Evolutionary conservation across 1,140 invertebrate genomes (phyloP).

Genomic region (Parapsyche elsis): DNA sequence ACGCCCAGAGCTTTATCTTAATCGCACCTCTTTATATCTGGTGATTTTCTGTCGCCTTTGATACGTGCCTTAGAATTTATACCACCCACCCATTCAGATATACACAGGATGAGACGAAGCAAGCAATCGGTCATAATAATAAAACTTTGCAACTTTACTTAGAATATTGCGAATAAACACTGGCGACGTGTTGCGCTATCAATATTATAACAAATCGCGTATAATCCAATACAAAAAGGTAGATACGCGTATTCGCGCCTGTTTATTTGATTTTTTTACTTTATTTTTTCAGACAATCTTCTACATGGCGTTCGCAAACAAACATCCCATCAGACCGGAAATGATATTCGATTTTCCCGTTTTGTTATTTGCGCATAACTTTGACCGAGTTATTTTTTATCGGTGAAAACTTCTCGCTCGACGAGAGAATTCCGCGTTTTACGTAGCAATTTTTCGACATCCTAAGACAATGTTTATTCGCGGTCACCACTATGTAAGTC

Average conservation of each 20-base stretch:
- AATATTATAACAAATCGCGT: no score
- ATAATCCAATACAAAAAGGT: no score
- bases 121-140: background rate
- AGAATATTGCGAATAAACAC: no score
- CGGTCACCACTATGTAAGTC: background rate
- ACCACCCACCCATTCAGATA: constrained; percentile 5
- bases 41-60: constrained; percentile 38
- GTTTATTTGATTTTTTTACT: no score
- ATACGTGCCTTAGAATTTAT: constrained; percentile 39
- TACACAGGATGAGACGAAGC: constrained; percentile 20
- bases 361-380: constrained; percentile 41
- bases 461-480: constrained; percentile 23
- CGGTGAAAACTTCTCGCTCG: constrained; percentile 24
- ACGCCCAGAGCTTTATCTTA: constrained; percentile 42
- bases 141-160: no score
- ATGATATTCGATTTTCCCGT: constrained; percentile 45
- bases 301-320: constrained; percentile 34
- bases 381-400: constrained; percentile 39
- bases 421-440: background rate
- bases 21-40: constrained; percentile 38
- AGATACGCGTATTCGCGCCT: no score
- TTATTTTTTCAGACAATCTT: no score
- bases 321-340: constrained; percentile 45
- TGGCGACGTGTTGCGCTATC: no score
- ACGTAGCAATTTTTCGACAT: constrained; percentile 3